Percentiles rank a stretch among this genome's conserved stretches.
phyloP scores from a whole-genome alignment of 2,113 vertebrate species.

The Irena cyanogastra region DNA sequence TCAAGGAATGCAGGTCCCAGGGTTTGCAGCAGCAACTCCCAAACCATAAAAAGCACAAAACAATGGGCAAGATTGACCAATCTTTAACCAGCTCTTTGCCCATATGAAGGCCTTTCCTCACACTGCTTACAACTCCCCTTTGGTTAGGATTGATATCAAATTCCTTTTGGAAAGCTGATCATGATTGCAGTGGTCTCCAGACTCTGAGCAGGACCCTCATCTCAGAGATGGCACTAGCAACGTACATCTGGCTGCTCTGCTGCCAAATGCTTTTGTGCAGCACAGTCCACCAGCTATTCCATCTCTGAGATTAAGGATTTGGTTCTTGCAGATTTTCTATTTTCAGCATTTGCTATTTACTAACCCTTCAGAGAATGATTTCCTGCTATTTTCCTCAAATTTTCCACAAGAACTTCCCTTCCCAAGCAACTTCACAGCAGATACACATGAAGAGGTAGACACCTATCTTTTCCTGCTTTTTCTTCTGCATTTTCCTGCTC shows the following conservation, averaged over 20 bases:
- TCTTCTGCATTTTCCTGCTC: not conserved
- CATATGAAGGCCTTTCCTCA: not conserved
- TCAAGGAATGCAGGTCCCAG: not conserved
- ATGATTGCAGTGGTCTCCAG: not conserved
- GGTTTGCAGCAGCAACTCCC: not conserved
- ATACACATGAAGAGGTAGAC: accelerated
- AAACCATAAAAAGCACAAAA: not conserved
- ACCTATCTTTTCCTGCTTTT: not conserved
- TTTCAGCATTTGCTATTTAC: not conserved
- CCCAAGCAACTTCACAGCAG: not conserved
- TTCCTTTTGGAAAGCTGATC: not conserved
- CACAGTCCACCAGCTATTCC: not conserved
- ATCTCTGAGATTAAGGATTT: not conserved
- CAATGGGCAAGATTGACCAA: not conserved
- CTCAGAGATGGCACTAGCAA: not conserved
- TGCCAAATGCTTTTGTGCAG: not conserved
- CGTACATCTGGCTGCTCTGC: not conserved
- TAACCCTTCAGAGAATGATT: not conserved
- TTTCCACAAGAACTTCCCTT: not conserved
- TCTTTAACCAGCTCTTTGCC: not conserved
- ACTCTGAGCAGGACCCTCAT: not conserved
- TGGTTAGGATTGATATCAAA: not conserved
- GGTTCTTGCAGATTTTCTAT: not conserved
- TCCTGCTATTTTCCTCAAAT: not conserved
- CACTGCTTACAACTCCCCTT: not conserved